Evolutionary conservation across 2,113 vertebrate species (phyloP).

Genomic region (Heterotilapia buettikoferi): DNA sequence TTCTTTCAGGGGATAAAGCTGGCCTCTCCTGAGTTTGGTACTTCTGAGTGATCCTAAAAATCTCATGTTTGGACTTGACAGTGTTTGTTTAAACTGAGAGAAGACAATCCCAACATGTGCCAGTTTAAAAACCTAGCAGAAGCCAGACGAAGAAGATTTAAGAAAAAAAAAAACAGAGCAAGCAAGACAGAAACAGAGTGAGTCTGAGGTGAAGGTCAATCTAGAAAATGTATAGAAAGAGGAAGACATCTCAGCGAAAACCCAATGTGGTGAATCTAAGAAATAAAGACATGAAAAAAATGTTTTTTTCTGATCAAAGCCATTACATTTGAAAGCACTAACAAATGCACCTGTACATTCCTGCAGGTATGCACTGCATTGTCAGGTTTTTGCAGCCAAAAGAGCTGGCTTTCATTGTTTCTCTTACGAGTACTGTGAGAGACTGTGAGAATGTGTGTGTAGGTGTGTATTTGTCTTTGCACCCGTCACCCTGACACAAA

Average conservation of each 20-base stretch:
- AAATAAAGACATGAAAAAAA: background rate
- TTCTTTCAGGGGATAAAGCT: background rate
- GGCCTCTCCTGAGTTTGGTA: background rate
- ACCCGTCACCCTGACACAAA: background rate
- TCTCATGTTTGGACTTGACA: background rate
- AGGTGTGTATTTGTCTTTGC: background rate
- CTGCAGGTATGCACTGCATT: background rate
- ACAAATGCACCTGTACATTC: background rate
- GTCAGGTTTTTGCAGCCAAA: background rate
- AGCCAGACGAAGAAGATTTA: accelerated
- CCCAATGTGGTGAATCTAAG: background rate
- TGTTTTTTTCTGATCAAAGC: accelerated
- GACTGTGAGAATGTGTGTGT: background rate
- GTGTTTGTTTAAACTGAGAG: background rate
- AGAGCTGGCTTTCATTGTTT: accelerated
- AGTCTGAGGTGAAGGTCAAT: background rate
- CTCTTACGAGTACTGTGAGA: background rate
- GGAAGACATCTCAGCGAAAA: accelerated
- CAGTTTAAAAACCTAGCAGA: background rate
- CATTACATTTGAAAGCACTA: background rate
- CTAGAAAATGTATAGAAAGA: background rate
- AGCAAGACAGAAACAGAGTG: background rate
- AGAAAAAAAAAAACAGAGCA: background rate
- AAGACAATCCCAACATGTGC: background rate
- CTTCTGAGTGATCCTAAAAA: background rate